Percentiles rank a stretch among this genome's conserved stretches.
These are phyloP conservation scores for Elanoides forficatus DNA, from an alignment of 2,113 vertebrate genomes.

Conservation along the genomic window DNA sequence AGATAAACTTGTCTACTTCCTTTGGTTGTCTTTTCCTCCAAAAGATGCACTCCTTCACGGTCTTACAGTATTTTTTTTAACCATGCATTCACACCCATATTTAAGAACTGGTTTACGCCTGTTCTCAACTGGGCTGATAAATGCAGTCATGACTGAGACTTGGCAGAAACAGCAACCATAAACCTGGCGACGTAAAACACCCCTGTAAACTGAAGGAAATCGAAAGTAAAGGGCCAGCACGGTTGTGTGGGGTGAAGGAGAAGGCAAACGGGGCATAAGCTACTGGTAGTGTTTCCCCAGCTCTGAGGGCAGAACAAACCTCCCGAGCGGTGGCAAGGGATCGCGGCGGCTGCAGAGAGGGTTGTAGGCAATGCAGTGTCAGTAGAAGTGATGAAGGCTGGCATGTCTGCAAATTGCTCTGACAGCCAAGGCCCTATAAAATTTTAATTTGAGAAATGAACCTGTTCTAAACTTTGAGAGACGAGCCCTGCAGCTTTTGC, in stretches of 20 bases:
- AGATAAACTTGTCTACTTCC: background rate
- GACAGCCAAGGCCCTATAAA: background rate
- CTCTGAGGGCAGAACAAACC: background rate
- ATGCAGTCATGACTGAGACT: background rate
- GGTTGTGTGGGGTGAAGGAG: background rate
- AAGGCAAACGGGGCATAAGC: background rate
- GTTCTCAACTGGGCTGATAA: background rate
- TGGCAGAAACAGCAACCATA: background rate
- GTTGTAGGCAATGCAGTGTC: background rate
- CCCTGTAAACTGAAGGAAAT: accelerated
- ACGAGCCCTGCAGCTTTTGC: background rate
- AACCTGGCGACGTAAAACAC: background rate
- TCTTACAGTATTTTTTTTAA: background rate
- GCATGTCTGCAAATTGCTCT: background rate
- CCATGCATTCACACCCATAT: background rate
- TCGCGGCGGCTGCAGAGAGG: accelerated
- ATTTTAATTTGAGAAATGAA: slow-evolving; percentile 34
- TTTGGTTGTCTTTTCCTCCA: background rate
- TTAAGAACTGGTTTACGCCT: background rate
- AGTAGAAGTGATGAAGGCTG: background rate
- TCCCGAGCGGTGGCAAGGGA: background rate
- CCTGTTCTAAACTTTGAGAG: background rate
- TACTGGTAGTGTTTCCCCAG: background rate
- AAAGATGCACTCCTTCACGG: background rate
- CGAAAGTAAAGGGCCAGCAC: accelerated